These are phyloP conservation scores for Polia nebulosa DNA, from an alignment of 2,888 invertebrate species.

Conservation along the genomic window DNA sequence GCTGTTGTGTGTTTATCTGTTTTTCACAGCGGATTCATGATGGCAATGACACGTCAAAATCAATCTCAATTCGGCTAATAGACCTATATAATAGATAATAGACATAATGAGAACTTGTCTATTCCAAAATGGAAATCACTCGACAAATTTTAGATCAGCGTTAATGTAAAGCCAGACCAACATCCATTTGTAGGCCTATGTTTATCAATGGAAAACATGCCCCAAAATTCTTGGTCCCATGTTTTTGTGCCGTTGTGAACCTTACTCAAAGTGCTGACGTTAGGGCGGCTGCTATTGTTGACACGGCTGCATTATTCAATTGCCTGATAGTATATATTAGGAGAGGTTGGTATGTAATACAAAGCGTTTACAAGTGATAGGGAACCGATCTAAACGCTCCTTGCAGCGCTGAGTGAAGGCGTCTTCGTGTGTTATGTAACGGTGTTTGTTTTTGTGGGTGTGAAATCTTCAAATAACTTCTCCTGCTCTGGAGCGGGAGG, in stretches of 20 bases:
- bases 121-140: neutral
- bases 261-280: constrained; percentile 66
- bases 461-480: too few species aligned
- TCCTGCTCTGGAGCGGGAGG: too few species aligned
- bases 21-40: neutral
- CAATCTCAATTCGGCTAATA: too few species aligned
- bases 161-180: constrained; percentile 29
- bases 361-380: constrained; percentile 69
- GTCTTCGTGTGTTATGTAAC: constrained; percentile 14
- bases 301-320: constrained; percentile 70
- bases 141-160: constrained; percentile 28
- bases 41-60: too few species aligned
- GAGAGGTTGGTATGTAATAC: constrained; percentile 64
- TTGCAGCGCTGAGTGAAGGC: constrained; percentile 44
- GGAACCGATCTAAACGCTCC: constrained; percentile 49
- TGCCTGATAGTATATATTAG: constrained; percentile 65
- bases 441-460: too few species aligned
- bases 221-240: constrained; percentile 62
- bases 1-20: too few species aligned
- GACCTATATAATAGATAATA: too few species aligned
- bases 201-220: constrained; percentile 47
- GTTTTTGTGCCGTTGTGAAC: constrained; percentile 63
- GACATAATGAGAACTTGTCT: neutral
- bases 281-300: constrained; percentile 64
- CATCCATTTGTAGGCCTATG: constrained; percentile 34